These are phyloP conservation scores for Chloroclystis v-ata DNA, from an alignment of 2,888 invertebrate genomes.

Conservation along the genomic window DNA sequence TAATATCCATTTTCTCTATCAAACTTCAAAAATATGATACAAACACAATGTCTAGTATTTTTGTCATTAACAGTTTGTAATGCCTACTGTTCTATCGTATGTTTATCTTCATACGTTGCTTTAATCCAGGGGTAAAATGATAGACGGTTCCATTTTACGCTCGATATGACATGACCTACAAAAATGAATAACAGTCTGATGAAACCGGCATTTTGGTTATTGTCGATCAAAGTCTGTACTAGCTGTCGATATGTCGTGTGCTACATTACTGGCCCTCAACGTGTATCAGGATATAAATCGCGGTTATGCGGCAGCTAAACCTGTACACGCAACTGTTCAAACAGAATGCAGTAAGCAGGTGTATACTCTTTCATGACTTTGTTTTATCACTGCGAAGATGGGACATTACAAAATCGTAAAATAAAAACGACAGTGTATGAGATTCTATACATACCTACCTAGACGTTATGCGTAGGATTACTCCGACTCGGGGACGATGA, in stretches of 20 bases:
- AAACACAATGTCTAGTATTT: no score
- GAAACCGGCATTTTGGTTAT: constrained; percentile 12
- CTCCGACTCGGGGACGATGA: constrained; percentile 35
- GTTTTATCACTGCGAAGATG: constrained; percentile 23
- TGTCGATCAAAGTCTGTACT: constrained; percentile 14
- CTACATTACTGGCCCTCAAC: constrained; percentile 9
- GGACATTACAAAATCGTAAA: constrained; percentile 56
- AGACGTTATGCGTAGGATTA: constrained; percentile 15
- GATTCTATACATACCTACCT: constrained; percentile 3
- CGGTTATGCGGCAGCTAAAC: constrained; percentile 1
- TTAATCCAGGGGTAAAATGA: constrained; percentile 15
- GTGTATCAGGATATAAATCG: constrained; percentile 11
- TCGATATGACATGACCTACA: constrained; percentile 13
- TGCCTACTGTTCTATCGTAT: no score
- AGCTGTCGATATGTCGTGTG: constrained; percentile 14
- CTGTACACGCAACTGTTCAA: constrained; percentile 14
- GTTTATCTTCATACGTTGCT: constrained; percentile 2
- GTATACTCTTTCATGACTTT: constrained; percentile 33
- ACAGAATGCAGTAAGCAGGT: constrained; percentile 13
- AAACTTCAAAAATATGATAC: no score
- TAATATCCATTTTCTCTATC: no score
- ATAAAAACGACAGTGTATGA: constrained; percentile 46
- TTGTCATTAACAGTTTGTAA: no score
- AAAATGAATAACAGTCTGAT: constrained; percentile 15
- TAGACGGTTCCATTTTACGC: constrained; percentile 16